Base-by-base conservation (phyloP, 2,113 vertebrate genomes). In the Gallinago jamesoni region DNA sequence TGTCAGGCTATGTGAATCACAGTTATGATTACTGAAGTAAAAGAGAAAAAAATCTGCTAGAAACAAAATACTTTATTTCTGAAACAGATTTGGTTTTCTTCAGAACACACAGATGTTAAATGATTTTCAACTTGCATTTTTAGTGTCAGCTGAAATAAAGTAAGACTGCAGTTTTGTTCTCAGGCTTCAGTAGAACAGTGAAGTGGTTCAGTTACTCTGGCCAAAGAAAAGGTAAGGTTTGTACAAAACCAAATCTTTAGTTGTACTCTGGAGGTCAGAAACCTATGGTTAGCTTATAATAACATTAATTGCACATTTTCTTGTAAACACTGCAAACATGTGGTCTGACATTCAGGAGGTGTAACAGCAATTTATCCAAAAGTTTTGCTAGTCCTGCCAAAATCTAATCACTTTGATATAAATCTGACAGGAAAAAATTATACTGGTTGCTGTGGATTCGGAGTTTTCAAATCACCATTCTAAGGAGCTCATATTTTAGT, bases 21-120 rank as follows among this genome's bases (percentile, higher is more conserved):
- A 81, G 87, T 83, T 94, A 33, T 30, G 75, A 96, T 91, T 84
- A 72, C 43, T 84, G 75, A 70, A 95, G 63, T 93, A 67, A 80
- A 94, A 86, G 62, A 76, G 24, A 52, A 95, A 84, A 90, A 90
- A 90, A 87, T 52, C 60, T 83, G 41, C 45, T 87, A 45, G 85
- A 94, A 92, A 67, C 68, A 70, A 89, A 96, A 84, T 63, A 79
- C 31, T 84, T 86, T 56, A 66, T 94, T 90, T 94, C 64, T 91
- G 74, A 93, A 94, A 81, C 31, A 89, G 74, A 87, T 79, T 92
- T 14, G 33, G 13, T 91, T 92, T 92, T 90, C 81, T 86, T 91
- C 47, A 83, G 81, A 94, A 90, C 67, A 83, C 63, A 89, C 77
- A 89, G 90, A 92, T 94, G 80, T 94, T 91, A 72, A 66, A n/a